Percentiles rank a stretch among this genome's conserved stretches.
Evolutionary conservation across 2,113 vertebrate species (phyloP).

Genomic region (Felis chaus): DNA sequence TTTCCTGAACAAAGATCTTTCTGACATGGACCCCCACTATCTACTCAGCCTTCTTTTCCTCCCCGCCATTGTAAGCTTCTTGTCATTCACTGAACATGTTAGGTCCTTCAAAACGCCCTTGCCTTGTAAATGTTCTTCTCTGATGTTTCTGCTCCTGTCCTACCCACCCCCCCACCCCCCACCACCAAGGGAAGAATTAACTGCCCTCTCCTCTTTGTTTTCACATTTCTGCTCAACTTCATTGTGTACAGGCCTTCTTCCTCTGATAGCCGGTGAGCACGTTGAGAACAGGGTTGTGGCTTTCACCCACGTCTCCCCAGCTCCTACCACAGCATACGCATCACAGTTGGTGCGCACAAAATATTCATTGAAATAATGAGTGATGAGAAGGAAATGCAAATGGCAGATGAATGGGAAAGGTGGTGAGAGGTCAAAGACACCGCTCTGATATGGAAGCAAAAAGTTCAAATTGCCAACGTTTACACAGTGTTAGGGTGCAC

Average conservation of each 20-base stretch:
- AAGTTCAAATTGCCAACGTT: background rate
- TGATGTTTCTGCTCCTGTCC: background rate
- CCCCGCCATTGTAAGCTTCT: background rate
- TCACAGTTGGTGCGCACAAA: background rate
- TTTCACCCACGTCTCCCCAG: background rate
- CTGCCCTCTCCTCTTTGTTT: background rate
- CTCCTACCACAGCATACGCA: background rate
- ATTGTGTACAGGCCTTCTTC: background rate
- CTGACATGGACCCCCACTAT: background rate
- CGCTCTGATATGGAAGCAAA: background rate
- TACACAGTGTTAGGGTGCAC: background rate
- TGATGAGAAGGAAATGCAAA: background rate
- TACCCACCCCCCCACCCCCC: no score
- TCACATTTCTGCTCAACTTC: background rate
- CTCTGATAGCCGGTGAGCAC: background rate
- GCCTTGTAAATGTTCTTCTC: background rate
- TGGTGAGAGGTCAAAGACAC: background rate
- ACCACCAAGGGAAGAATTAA: background rate
- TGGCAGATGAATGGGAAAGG: background rate
- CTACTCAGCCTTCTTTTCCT: background rate
- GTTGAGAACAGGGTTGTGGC: background rate
- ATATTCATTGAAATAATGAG: background rate
- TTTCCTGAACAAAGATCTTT: background rate
- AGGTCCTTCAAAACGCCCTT: background rate
- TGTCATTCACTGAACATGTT: background rate